A percentile compares a stretch with the other conserved stretches of the same genome.
Evolutionary conservation across 2,888 invertebrate genomes (phyloP).

Genomic region (Anaspis maculata): DNA sequence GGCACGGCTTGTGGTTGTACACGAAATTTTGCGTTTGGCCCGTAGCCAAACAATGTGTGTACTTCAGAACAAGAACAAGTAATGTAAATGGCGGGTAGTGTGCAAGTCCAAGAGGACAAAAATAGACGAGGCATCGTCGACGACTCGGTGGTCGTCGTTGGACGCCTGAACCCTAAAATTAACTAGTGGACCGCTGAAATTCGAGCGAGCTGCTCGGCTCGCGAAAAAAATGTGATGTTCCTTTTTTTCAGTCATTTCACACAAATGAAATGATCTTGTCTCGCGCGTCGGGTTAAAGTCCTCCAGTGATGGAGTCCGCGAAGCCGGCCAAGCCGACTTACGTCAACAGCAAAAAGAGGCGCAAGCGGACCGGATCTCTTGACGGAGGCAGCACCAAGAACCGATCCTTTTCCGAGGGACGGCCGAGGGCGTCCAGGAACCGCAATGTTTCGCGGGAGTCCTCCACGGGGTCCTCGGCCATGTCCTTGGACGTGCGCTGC

Average conservation of each 20-base stretch:
- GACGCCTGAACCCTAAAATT: slow-evolving; percentile 29
- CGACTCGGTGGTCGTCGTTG: slow-evolving; percentile 26
- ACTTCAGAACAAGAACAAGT: too few species aligned
- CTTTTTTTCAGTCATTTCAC: too few species aligned
- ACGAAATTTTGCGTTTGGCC: too few species aligned
- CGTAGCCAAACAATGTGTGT: too few species aligned
- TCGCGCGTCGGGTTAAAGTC: too few species aligned
- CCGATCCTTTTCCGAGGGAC: slow-evolving; percentile 64
- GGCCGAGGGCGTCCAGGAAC: slow-evolving; percentile 48
- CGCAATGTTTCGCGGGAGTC: slow-evolving; percentile 64
- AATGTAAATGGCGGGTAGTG: too few species aligned
- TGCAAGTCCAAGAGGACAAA: too few species aligned
- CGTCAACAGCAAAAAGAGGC: slow-evolving; percentile 9
- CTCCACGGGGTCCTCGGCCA: slow-evolving; percentile 54
- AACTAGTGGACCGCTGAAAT: slow-evolving; percentile 35
- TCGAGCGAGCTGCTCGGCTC: slow-evolving; percentile 16
- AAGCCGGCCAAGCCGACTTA: slow-evolving; percentile 15
- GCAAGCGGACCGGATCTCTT: slow-evolving; percentile 14
- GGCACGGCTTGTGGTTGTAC: too few species aligned
- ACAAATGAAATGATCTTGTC: too few species aligned
- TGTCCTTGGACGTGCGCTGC: slow-evolving; percentile 72
- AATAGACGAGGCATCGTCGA: slow-evolving; percentile 20
- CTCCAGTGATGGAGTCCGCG: slow-evolving; percentile 21
- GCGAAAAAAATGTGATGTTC: slow-evolving; percentile 21
- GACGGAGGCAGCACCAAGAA: slow-evolving; percentile 19